These are phyloP conservation scores for Dorcus parallelipipedus DNA, from an alignment of 2,888 invertebrate genomes.

Conservation along the genomic window DNA sequence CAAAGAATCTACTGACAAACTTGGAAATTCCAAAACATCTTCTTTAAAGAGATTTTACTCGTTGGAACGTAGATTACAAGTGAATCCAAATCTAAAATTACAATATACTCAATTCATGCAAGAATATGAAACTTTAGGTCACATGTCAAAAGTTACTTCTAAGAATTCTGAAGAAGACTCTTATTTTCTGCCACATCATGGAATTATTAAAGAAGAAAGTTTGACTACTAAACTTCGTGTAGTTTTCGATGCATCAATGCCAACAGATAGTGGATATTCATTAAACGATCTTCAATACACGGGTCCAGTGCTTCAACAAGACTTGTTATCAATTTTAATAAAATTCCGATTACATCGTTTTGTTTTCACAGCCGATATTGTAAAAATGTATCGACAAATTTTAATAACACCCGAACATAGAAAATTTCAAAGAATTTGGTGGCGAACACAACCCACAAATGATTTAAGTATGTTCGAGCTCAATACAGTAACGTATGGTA, in stretches of 20 bases:
- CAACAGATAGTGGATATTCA: not conserved
- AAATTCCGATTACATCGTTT: not conserved
- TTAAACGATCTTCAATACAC: conserved; percentile 4
- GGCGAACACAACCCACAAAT: conserved; percentile 18
- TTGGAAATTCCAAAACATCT: too few relatives aligned
- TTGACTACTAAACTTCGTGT: not conserved
- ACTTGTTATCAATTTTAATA: not conserved
- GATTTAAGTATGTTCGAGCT: conserved; percentile 17
- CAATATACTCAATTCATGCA: not conserved
- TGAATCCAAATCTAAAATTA: not conserved
- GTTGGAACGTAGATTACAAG: not conserved
- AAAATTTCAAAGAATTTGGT: conserved; percentile 25
- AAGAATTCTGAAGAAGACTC: not conserved
- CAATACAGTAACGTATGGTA: conserved; percentile 27
- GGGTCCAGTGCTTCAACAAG: not conserved
- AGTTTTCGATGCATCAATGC: not conserved
- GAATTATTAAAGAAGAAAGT: not conserved
- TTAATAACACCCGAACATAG: conserved; percentile 16
- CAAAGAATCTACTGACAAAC: too few relatives aligned
- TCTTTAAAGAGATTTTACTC: not conserved
- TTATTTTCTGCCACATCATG: not conserved
- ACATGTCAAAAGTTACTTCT: not conserved
- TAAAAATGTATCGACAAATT: not conserved
- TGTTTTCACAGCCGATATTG: not conserved
- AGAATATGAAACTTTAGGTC: not conserved